Base-by-base conservation (phyloP, 1,140 invertebrate species). In the Campodea augens region DNA sequence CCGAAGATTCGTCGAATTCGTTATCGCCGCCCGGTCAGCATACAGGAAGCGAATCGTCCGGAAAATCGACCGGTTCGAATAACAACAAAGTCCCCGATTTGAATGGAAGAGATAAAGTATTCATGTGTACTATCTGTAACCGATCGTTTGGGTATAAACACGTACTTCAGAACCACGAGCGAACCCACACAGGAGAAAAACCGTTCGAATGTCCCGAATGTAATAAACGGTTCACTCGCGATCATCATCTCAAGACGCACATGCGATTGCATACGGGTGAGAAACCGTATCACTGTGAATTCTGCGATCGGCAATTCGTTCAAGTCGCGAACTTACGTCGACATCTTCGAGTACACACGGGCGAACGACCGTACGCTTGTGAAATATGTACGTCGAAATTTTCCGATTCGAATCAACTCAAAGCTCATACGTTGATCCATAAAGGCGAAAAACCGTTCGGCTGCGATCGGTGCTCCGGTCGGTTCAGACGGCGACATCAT, bases 131-230 rank as follows among this genome's bases (percentile, higher is more conserved):
- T 41, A 77, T 86, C 3, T 93, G 88, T 62, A 77, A 77, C 32
- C 73, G 82, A 43, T 81, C 78, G 1, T 93, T 92, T 55, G 87
- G 86, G 5, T 92, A 93, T 66, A 93, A 93, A 57, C 88, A 93
- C 61, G 88, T 93, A 2, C 65, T 92, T 18, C 87, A 92, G 58
- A 98, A 97, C 57, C 91, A 97, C 60, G 87, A 93, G 51, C 75
- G 91, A 41, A 97, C 90, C 0, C 92, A 97, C 60, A 96, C 91
- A 0, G 91, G 92, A 0, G 88, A 92, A 57, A 92, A 95, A 55
- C 92, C 92, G 0, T 96, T 96, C 65, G 83, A 92, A 57, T 98
- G 92, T 58, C 78, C 77, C 4, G 79, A 88, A 60, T 98, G 92
- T 60, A 79, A 90, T 52, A 90, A 95, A 60, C 73, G 85, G 50